Evolutionary conservation across 2,888 invertebrate genomes (phyloP), one percentile per base, ranked within the genome.

Genomic region (Amphipyra tragopoginis): DNA sequence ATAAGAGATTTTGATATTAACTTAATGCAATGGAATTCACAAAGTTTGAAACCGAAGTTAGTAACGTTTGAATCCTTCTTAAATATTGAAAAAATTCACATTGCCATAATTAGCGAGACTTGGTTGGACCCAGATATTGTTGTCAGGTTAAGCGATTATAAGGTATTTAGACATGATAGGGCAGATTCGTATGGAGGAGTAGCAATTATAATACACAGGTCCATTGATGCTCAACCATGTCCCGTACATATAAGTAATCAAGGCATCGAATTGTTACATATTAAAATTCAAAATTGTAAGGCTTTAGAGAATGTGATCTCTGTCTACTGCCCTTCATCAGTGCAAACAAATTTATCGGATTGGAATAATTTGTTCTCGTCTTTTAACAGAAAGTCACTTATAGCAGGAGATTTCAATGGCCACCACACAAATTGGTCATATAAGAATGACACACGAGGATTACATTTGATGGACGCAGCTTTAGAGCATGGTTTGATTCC

Each of bases 401-500:
- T 29, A 29, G 29, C 29, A 29, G n/a, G n/a, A n/a, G n/a, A n/a
- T n/a, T n/a, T n/a, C n/a, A n/a, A n/a, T n/a, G n/a, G n/a, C n/a
- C n/a, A n/a, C n/a, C n/a, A n/a, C n/a, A n/a, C n/a, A n/a, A n/a
- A n/a, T n/a, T n/a, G n/a, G n/a, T n/a, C n/a, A 7, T 4, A 5
- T 4, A 29, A 48, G 36, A 48, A 15, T 34, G 48, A 48, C 4
- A 34, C 36, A 11, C 14, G 48, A 11, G 48, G 51, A 11, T 15
- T 4, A 15, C 51, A 51, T 3, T 7, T 51, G 11, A 33, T 51
- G 0, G 51, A 51, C 0, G 1, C 51, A n/a, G 9, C 51, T 5
- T 15, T 51, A 33, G 69, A 78, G 6, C 43, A 57, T 42, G 43
- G 49, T 33, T 72, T 51, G 34, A 38, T 68, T 10, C 33, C 53